Conservation (phyloP, 2,113 vertebrate genomes). For the Caranx melampygus region DNA sequence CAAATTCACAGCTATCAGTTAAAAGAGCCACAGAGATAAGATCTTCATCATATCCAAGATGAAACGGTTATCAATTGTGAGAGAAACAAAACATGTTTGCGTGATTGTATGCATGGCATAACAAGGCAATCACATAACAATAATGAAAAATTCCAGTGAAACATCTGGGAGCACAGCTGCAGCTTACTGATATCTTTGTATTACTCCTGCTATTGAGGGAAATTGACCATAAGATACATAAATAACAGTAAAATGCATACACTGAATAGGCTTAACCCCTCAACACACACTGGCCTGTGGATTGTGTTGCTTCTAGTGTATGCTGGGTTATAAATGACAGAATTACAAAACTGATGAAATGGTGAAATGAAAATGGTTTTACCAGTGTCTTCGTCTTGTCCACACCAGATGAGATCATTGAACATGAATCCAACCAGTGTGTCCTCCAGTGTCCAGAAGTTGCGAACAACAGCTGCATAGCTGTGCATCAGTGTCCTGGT, state of each 20-base stretch:
- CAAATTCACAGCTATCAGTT: conserved; percentile 30
- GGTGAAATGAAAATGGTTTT: neutral
- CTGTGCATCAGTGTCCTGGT: conserved; percentile 79
- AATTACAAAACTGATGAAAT: no score
- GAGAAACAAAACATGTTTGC: neutral
- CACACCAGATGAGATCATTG: conserved; percentile 84
- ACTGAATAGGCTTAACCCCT: no score
- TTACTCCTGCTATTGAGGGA: no score
- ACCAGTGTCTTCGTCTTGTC: conserved; percentile 76
- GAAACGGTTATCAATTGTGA: neutral
- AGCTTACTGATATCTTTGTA: neutral
- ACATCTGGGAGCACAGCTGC: conserved; percentile 5
- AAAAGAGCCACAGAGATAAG: neutral
- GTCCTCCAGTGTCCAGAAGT: conserved; percentile 84
- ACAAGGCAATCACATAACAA: no score
- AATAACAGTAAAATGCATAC: no score
- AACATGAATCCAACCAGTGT: conserved; percentile 85
- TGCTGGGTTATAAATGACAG: no score
- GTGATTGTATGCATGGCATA: neutral
- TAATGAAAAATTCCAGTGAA: neutral
- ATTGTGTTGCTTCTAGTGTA: no score
- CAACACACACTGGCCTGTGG: no score
- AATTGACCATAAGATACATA: no score
- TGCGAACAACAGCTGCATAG: conserved; percentile 66
- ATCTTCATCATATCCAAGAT: neutral